Percentiles rank a stretch among this genome's conserved stretches.
Conservation (phyloP, 2,797 vertebrate genomes). For the Lagocephalus sceleratus region DNA sequence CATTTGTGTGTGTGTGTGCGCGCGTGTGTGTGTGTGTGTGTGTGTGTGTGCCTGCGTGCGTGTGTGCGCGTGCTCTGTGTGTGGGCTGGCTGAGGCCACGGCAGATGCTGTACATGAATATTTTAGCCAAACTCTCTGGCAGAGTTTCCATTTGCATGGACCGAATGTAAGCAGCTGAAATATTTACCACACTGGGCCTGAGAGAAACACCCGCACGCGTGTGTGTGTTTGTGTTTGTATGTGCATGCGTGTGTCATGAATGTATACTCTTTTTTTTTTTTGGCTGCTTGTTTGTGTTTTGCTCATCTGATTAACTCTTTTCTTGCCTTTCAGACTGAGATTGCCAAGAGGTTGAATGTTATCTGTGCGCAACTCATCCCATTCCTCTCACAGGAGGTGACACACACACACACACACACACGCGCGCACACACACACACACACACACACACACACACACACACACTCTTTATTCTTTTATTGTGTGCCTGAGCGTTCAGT, state of each 20-base stretch:
- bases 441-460: slow-evolving; percentile 26
- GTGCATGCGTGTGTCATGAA: slow-evolving; percentile 7
- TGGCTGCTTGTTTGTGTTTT: slow-evolving; percentile 32
- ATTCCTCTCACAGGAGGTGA: slow-evolving; percentile 84
- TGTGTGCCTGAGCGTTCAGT: too few species aligned
- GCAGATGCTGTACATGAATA: slow-evolving; percentile 81
- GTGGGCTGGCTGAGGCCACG: slow-evolving; percentile 69
- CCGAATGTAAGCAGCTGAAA: slow-evolving; percentile 82
- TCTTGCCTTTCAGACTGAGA: slow-evolving; percentile 80
- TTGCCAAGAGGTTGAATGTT: slow-evolving; percentile 83
- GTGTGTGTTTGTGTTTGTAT: slow-evolving; percentile 21
- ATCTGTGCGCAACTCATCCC: slow-evolving; percentile 84
- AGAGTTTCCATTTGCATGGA: slow-evolving; percentile 79
- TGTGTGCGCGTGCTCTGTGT: slow-evolving; percentile 40
- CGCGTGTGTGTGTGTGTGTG: too few species aligned
- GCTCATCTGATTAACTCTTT: slow-evolving; percentile 58
- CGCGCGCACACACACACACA: slow-evolving; percentile 24
- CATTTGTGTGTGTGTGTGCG: too few species aligned
- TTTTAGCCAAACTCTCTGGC: slow-evolving; percentile 74
- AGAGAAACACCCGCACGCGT: slow-evolving; percentile 47
- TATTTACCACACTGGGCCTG: slow-evolving; percentile 77
- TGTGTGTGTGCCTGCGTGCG: too few species aligned
- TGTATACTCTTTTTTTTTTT: slow-evolving; percentile 36
- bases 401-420: slow-evolving; percentile 30
- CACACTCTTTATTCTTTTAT: slow-evolving; percentile 4